These are phyloP conservation scores for Caenorhabditis sulstoni DNA, from an alignment of 2,888 invertebrate species.

Conservation along the genomic window DNA sequence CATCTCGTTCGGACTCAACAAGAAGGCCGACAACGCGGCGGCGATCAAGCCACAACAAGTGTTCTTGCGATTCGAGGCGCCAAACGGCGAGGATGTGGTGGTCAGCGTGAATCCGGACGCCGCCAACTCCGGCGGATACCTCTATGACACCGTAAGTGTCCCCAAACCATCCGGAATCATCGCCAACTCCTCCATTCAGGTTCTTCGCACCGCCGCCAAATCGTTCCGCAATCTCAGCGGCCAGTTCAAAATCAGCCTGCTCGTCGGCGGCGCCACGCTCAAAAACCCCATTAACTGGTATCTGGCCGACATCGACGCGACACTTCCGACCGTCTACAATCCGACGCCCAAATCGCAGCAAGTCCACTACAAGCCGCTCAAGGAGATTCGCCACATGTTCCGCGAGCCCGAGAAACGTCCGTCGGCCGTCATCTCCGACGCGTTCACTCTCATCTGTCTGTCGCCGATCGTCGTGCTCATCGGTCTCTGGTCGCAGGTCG, in stretches of 20 bases:
- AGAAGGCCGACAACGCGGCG: constrained; percentile 86
- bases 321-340: constrained; percentile 84
- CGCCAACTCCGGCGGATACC: constrained; percentile 22
- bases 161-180: no score
- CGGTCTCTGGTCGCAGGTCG: constrained; percentile 90
- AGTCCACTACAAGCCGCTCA: constrained; percentile 72
- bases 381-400: constrained; percentile 87
- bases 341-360: constrained; percentile 77
- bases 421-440: constrained; percentile 89
- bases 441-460: constrained; percentile 90
- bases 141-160: constrained; percentile 22
- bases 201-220: constrained; percentile 38
- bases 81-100: constrained; percentile 88
- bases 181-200: not conserved
- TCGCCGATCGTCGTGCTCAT: constrained; percentile 90
- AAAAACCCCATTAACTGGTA: constrained; percentile 92
- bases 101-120: constrained; percentile 30
- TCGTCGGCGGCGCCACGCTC: constrained; percentile 92
- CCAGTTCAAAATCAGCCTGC: constrained; percentile 88
- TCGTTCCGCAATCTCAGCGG: constrained; percentile 85
- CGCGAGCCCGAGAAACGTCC: constrained; percentile 93
- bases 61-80: constrained; percentile 88
- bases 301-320: constrained; percentile 86
- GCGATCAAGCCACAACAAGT: constrained; percentile 85
- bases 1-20: constrained; percentile 88